phyloP scores from a whole-genome alignment of 2,113 vertebrate genomes.

The Eira barbara region DNA sequence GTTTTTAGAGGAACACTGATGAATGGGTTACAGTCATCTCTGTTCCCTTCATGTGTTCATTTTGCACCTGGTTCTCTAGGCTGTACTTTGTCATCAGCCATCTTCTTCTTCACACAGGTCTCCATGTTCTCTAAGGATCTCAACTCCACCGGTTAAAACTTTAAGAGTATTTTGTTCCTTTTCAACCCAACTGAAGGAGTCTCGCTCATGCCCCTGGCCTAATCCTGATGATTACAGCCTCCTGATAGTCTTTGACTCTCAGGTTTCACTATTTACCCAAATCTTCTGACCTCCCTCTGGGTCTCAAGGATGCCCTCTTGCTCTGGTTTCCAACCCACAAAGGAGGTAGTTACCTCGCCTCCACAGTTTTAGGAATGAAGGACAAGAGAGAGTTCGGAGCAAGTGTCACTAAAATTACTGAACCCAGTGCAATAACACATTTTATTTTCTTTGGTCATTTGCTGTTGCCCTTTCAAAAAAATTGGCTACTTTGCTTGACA shows the following conservation, averaged over 20 bases:
- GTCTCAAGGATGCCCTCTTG: not conserved
- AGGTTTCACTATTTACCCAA: not conserved
- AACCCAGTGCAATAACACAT: not conserved
- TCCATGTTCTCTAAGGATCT: constrained; percentile 24
- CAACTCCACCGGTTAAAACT: constrained; percentile 26
- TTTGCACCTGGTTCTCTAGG: constrained; percentile 41
- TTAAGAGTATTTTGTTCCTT: not conserved
- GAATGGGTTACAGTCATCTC: not conserved
- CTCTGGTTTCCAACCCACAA: not conserved
- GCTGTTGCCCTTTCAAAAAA: constrained; percentile 30
- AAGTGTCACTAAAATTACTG: not conserved
- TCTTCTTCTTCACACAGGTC: constrained; percentile 30
- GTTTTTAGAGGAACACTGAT: not conserved
- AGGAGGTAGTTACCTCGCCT: not conserved
- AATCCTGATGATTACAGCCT: not conserved
- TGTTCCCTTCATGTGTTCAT: not conserved
- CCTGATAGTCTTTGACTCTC: not conserved
- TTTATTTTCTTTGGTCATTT: constrained; percentile 33
- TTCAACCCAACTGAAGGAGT: not conserved
- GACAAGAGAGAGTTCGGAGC: not conserved
- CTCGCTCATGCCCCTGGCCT: not conserved
- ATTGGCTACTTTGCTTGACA: constrained; percentile 26
- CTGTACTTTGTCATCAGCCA: constrained; percentile 24
- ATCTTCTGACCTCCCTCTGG: not conserved
- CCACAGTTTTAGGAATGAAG: constrained; percentile 23